Evolutionary conservation across 2,797 vertebrate species (phyloP).

Genomic region (Staurois parvus): DNA sequence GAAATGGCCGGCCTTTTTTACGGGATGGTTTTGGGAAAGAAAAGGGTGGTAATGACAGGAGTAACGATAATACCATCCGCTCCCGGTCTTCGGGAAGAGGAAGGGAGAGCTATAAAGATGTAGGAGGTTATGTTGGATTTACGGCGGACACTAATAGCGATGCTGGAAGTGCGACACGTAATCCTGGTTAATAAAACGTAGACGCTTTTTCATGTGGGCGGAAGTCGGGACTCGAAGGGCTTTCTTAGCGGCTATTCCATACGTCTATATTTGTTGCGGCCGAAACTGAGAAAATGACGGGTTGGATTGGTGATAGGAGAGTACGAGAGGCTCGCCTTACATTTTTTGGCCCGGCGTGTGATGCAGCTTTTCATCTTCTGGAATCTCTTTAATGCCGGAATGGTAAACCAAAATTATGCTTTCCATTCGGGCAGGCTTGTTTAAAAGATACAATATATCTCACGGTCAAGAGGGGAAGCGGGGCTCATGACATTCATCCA

Average conservation of each 20-base stretch:
- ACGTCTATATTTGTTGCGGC: constrained; percentile 67
- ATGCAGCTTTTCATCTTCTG: constrained; percentile 73
- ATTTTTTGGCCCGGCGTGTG: constrained; percentile 71
- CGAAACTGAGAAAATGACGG: constrained; percentile 73
- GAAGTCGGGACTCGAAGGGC: constrained; percentile 67
- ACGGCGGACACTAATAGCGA: constrained; percentile 42
- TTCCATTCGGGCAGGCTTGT: constrained; percentile 69
- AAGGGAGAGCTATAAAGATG: constrained; percentile 34
- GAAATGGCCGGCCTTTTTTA: constrained; percentile 41
- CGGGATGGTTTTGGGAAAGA: constrained; percentile 25
- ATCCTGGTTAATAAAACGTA: constrained; percentile 64
- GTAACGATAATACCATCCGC: constrained; percentile 43
- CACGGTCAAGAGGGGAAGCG: constrained; percentile 65
- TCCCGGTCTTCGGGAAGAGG: constrained; percentile 26
- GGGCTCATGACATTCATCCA: constrained; percentile 74
- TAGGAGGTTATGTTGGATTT: constrained; percentile 63
- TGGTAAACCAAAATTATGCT: constrained; percentile 74
- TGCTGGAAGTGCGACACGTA: constrained; percentile 42
- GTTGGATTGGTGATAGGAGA: constrained; percentile 74
- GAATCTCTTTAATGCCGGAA: constrained; percentile 75
- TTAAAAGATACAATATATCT: constrained; percentile 66
- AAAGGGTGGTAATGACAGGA: constrained; percentile 46
- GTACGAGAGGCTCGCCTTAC: constrained; percentile 63
- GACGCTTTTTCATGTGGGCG: constrained; percentile 43
- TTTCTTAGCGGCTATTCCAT: constrained; percentile 56